Evolutionary conservation across 2,888 invertebrate genomes (phyloP), one percentile per base, ranked within the genome.

Genomic region (Boloria selene): DNA sequence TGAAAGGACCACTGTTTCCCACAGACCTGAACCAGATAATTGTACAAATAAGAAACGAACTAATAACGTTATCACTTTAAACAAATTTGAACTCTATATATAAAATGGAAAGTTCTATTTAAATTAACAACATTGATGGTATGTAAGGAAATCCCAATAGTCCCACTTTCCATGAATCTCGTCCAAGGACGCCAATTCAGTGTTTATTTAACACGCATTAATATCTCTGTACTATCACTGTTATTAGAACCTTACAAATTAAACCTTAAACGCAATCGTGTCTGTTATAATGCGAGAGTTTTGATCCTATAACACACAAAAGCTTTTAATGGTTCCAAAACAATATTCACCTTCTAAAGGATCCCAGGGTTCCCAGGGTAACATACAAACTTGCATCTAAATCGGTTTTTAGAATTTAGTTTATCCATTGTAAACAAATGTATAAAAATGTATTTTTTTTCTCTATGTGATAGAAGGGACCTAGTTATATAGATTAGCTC

Each of bases 1-100:
- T 77, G 88, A 89, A 90, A 87, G 88, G 89, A 84, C 85, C 82
- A 77, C 74, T 73, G 82, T 90, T 64, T 90, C 90, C 88, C 90
- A 90, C 89, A 88, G 83, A 59, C 58, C 58, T 70, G 65, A 60
- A 65, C 65, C 50, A 70, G 49, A 65, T 65, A 38, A n/a, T 10
- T 13, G 4, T 3, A 17, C 13, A 18, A 47, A 6, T 45, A 4
- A 7, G 6, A 18, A 59, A 58, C 17, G 58, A 10, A 4, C 3
- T 54, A 68, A 17, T 13, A 1, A n/a, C 42, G 26, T 31, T 13
- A 3, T 16, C 13, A n/a, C 13, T 26, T 6, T 22, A 31, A 38
- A 38, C 3, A 3, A 68, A 44, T 65, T 16, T 60, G 13, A 18
- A 60, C n/a, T 14, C 51, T 65, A 52, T 44, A 3, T 0, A 0